Evolutionary conservation across 2,113 vertebrate species (phyloP), one percentile per base, ranked within the genome.

Genomic region (Oxygymnocypris stewartii): DNA sequence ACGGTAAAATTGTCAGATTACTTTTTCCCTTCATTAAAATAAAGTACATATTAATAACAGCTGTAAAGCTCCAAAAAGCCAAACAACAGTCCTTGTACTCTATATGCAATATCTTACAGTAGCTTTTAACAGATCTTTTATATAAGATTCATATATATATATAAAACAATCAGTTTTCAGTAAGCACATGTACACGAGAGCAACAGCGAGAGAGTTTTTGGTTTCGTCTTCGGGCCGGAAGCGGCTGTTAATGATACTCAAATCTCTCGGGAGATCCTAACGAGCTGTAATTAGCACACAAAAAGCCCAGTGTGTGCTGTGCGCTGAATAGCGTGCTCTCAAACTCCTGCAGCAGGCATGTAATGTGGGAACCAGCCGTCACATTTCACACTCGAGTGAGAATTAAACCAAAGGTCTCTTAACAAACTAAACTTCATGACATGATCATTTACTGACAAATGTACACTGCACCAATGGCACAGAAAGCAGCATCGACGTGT

Each of bases 221-320:
- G 67, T 65, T 85, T 44, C 5, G 13, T 31, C 37, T 71, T 25
- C 59, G 81, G 69, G 76, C 82, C 88, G 89, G 90, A 93, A 93
- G 90, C 76, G 1, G 84, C 75, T 85, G 86, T 92, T 94, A 94
- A 95, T 92, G 91, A 92, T 86, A 89, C 78, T 77, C 89, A 31
- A 77, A 82, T 83, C 90, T 90, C 90, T 88, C 91, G 75, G 90
- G 89, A 85, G 81, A 80, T 79, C 49, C 84, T 91, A 93, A 94
- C 63, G 42, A 92, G 91, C 88, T 35, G 88, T 89, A 92, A 93
- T 93, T 94, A 94, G 90, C 82, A 75, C 65, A 75, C 75, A 69
- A 84, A 28, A 77, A 87, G 11, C 79, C 49, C 77, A 84, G 40
- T 49, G 18, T 49, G 18, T 78, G 54, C 73, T 57, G 28, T 65